These are phyloP conservation scores for Arbacia lixula DNA, from an alignment of 53 echinoderm and acorn worm genomes.

Conservation along the genomic window DNA sequence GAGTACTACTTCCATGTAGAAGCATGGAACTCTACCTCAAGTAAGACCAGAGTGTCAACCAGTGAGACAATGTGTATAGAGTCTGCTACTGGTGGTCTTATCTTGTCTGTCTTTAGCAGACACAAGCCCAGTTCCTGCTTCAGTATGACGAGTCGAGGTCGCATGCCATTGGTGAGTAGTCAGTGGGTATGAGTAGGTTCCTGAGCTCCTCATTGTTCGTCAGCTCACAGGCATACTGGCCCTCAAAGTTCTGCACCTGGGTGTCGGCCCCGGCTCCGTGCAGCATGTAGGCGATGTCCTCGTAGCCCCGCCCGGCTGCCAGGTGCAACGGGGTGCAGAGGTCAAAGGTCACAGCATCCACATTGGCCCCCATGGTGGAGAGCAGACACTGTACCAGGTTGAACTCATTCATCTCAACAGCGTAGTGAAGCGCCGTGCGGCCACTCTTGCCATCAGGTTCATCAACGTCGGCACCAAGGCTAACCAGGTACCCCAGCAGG, in stretches of 20 bases:
- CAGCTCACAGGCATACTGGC: conserved; percentile 67
- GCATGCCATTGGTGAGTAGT: too few species aligned
- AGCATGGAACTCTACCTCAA: too few species aligned
- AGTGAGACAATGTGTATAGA: too few species aligned
- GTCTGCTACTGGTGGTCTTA: too few species aligned
- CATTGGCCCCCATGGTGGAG: conserved; percentile 60
- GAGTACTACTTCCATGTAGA: too few species aligned
- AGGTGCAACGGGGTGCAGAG: conserved; percentile 88
- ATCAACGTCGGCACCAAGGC: conserved; percentile 75
- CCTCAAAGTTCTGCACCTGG: conserved; percentile 81
- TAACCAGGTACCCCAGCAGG: conserved; percentile 67
- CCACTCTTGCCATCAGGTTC: conserved; percentile 94
- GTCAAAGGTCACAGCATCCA: conserved; percentile 89
- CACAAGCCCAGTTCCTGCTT: too few species aligned
- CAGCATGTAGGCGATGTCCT: conserved; percentile 58
- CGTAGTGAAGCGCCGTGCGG: conserved; percentile 82
- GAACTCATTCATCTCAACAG: conserved; percentile 74
- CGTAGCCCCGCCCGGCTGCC: conserved; percentile 77
- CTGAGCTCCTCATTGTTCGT: conserved; percentile 18
- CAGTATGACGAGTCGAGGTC: too few species aligned
- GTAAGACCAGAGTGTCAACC: too few species aligned
- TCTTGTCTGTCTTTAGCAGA: too few species aligned
- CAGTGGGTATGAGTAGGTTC: background rate
- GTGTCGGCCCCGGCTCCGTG: conserved; percentile 72
- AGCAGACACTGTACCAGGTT: conserved; percentile 67